Evolutionary conservation across 1,140 invertebrate species (phyloP).

Genomic region (Magallana gigas): DNA sequence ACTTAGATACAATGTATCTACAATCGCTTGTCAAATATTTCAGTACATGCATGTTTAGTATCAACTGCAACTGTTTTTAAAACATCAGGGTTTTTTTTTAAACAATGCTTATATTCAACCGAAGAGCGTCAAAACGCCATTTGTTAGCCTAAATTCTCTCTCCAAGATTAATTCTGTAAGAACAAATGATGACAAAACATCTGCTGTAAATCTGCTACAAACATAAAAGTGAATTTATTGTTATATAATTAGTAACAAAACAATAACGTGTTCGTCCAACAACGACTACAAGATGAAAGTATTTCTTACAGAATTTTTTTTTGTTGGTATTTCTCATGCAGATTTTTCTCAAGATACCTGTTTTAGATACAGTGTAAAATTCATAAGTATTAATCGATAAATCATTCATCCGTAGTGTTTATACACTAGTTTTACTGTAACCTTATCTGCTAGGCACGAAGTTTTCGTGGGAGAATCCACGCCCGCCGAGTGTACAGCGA

Average conservation of each 20-base stretch:
- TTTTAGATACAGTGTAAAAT: not conserved
- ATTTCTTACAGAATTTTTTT: not conserved
- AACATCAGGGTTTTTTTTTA: too few species aligned
- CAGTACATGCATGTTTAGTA: too few species aligned
- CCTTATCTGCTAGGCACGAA: not conserved
- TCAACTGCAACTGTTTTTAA: too few species aligned
- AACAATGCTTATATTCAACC: too few species aligned
- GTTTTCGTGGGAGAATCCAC: constrained; percentile 34
- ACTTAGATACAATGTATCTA: too few species aligned
- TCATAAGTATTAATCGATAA: constrained; percentile 26
- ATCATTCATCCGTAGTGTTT: constrained; percentile 8
- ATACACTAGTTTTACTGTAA: constrained; percentile 15
- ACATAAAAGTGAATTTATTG: constrained; percentile 28
- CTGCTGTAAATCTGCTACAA: not conserved
- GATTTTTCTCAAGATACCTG: not conserved
- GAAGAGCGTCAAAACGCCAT: too few species aligned
- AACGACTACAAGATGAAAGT: not conserved
- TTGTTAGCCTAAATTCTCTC: too few species aligned
- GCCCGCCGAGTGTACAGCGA: constrained; percentile 11
- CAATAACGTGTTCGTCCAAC: not conserved
- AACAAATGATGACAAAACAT: not conserved
- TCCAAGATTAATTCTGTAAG: too few species aligned
- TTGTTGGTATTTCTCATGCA: not conserved
- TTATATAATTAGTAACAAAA: constrained; percentile 9
- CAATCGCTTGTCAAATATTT: too few species aligned